phyloP scores from a whole-genome alignment of 2,888 invertebrate species.

The Amphipyra tragopoginis region DNA sequence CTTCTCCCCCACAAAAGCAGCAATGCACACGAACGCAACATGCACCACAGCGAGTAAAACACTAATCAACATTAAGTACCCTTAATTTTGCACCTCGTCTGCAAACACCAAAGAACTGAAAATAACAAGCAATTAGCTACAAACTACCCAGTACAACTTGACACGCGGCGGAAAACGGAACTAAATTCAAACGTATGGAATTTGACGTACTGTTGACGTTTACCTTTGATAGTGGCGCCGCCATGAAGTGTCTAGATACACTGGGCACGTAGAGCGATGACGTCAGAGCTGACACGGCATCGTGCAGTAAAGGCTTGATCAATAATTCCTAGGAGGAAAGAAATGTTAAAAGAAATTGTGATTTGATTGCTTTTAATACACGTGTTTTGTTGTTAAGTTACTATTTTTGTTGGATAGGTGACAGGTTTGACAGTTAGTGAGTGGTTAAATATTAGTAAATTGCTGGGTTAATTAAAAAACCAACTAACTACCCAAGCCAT shows the following conservation, averaged over 20 bases:
- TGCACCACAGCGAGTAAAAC: slow-evolving; percentile 18
- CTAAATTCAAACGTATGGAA: background rate
- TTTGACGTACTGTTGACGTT: background rate
- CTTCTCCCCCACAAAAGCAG: background rate
- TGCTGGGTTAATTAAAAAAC: too few relatives aligned
- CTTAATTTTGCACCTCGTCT: slow-evolving; percentile 42
- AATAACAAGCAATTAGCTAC: slow-evolving; percentile 42
- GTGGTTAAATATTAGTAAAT: too few relatives aligned
- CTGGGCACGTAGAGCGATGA: slow-evolving; percentile 13
- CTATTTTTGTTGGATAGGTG: too few relatives aligned
- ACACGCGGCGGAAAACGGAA: slow-evolving; percentile 3
- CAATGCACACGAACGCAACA: slow-evolving; percentile 11
- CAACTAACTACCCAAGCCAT: too few relatives aligned
- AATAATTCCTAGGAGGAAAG: slow-evolving; percentile 20
- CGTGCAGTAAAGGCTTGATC: slow-evolving; percentile 40
- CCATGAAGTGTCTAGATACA: background rate
- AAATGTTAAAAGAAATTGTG: slow-evolving; percentile 2
- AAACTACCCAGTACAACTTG: slow-evolving; percentile 9
- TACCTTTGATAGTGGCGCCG: slow-evolving; percentile 6
- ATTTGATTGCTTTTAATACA: background rate
- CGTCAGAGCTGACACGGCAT: slow-evolving; percentile 30
- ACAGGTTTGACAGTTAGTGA: too few relatives aligned
- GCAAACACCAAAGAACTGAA: slow-evolving; percentile 29
- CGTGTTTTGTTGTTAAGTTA: too few relatives aligned
- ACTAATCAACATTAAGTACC: slow-evolving; percentile 24